Percentiles rank a stretch among this genome's conserved stretches.
Conservation (phyloP, 2,888 invertebrate genomes). For the Pachymerium ferrugineum region DNA sequence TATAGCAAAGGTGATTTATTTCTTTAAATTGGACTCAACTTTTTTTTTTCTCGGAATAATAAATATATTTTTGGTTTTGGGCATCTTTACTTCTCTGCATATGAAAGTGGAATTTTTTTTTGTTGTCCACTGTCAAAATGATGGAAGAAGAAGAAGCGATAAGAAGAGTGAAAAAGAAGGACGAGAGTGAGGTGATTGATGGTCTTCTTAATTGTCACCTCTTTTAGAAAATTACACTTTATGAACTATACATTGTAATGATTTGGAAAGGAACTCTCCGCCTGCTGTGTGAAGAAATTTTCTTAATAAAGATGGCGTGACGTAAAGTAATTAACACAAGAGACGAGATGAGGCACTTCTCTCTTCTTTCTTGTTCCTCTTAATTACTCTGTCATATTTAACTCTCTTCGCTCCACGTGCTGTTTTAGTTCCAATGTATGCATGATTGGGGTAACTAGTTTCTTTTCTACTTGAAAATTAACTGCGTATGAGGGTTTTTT, state of each 20-base stretch:
- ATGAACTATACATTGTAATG: conserved; percentile 30
- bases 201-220: conserved; percentile 30
- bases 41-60: neutral
- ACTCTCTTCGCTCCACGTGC: neutral
- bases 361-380: conserved; percentile 4
- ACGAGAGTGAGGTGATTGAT: conserved; percentile 28
- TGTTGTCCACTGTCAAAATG: neutral
- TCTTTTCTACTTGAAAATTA: neutral
- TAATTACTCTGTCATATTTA: conserved; percentile 13
- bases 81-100: neutral
- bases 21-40: neutral
- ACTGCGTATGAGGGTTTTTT: neutral
- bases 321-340: conserved; percentile 1
- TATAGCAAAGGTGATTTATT: conserved; percentile 4
- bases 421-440: conserved; percentile 9
- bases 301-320: conserved; percentile 28
- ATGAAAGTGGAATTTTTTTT: neutral
- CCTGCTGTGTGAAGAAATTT: conserved; percentile 15
- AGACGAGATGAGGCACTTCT: conserved; percentile 9
- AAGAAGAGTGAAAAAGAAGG: neutral
- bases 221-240: conserved; percentile 28
- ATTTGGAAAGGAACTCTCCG: neutral
- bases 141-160: neutral
- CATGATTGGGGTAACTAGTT: conserved; percentile 13
- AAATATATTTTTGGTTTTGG: neutral